Evolutionary conservation across 1,140 invertebrate species (phyloP).

Genomic region (Mactra quadrangularis): DNA sequence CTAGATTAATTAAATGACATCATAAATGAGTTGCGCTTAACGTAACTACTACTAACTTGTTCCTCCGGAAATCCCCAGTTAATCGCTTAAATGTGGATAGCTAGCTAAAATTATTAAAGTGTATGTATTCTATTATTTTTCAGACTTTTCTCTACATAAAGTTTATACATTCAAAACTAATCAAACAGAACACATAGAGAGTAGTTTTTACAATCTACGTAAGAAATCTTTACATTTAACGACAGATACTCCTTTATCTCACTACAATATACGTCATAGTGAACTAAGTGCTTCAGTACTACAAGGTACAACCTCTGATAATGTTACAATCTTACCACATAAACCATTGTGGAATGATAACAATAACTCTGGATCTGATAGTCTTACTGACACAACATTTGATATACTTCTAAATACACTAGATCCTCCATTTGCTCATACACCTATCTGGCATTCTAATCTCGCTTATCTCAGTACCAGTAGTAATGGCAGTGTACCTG

Average conservation of each 20-base stretch:
- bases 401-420: neutral
- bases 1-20: no score
- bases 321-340: conserved; percentile 41
- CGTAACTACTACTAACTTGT: no score
- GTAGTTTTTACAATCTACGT: conserved; percentile 25
- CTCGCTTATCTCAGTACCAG: neutral
- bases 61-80: no score
- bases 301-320: conserved; percentile 34
- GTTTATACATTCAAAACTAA: conserved; percentile 15
- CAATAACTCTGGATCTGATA: conserved; percentile 39
- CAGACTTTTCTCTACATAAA: conserved; percentile 33
- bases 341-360: conserved; percentile 19
- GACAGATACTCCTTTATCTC: neutral
- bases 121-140: no score
- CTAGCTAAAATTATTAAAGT: no score
- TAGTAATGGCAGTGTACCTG: conserved; percentile 36
- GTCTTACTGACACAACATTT: conserved; percentile 11
- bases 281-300: conserved; percentile 25
- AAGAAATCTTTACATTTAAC: neutral
- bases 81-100: no score
- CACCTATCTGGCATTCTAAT: neutral
- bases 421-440: neutral
- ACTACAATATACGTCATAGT: conserved; percentile 40
- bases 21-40: no score
- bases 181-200: conserved; percentile 14